A percentile compares a stretch with the other conserved stretches of the same genome.
Conservation (phyloP, 2,113 vertebrate genomes). For the Acrocephalus arundinaceus region DNA sequence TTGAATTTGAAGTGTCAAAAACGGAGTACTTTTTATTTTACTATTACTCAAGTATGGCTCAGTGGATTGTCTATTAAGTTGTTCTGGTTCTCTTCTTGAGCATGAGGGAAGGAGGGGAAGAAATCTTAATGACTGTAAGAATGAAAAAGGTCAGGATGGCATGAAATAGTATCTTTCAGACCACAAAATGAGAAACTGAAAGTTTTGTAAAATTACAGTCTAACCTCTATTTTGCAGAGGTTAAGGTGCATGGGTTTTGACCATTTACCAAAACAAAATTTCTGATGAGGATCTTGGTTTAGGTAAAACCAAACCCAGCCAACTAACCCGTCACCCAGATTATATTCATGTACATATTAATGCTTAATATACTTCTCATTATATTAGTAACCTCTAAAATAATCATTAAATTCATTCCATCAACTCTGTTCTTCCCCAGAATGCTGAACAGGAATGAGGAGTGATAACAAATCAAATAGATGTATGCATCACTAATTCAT, state of each 20-base stretch:
- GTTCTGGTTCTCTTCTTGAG: not conserved
- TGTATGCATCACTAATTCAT: constrained; percentile 15
- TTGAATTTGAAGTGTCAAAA: not conserved
- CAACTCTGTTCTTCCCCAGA: not conserved
- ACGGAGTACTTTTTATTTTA: not conserved
- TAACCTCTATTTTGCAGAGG: not conserved
- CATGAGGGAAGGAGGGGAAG: not conserved
- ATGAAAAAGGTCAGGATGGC: not conserved
- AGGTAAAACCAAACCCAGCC: not conserved
- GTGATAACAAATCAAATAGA: not conserved
- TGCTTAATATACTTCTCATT: not conserved
- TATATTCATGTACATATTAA: not conserved
- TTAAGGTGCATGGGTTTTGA: not conserved
- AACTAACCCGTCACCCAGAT: not conserved
- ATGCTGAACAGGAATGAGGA: not conserved
- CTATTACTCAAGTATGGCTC: not conserved
- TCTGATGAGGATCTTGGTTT: not conserved
- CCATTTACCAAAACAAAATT: not conserved
- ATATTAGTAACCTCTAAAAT: not conserved
- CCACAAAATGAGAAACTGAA: not conserved
- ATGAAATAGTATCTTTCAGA: not conserved
- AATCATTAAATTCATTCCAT: not conserved
- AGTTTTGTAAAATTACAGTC: not conserved
- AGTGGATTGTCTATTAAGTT: not conserved
- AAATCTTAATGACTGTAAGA: not conserved